Percentiles rank a stretch among this genome's conserved stretches.
These are phyloP conservation scores for Perca flavescens DNA, from an alignment of 2,113 vertebrate species.

Conservation along the genomic window DNA sequence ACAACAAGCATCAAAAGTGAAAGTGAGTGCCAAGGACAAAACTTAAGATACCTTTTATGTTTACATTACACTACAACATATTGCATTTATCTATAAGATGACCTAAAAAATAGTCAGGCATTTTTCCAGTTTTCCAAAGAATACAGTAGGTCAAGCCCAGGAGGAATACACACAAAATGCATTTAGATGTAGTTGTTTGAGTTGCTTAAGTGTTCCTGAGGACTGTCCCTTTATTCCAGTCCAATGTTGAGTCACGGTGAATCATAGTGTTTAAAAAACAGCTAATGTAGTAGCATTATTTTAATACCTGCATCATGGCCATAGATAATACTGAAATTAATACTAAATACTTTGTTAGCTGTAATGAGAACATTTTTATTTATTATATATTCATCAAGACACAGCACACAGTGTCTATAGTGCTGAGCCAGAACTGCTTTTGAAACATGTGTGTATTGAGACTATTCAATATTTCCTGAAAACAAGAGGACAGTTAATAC, in stretches of 20 bases:
- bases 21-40: neutral
- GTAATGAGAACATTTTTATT: conserved; percentile 41
- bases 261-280: neutral
- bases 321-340: conserved; percentile 15
- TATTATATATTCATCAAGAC: conserved; percentile 50
- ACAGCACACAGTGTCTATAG: conserved; percentile 37
- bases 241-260: conserved; percentile 1
- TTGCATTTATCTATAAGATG: neutral
- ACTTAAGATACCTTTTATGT: neutral
- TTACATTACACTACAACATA: neutral
- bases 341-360: conserved; percentile 14
- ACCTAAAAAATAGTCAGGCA: neutral
- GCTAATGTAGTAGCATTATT: neutral
- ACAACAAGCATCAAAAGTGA: too few relatives aligned
- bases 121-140: neutral
- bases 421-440: neutral
- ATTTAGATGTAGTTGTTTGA: neutral
- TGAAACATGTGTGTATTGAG: neutral
- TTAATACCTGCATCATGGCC: neutral
- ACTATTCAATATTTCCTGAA: conserved; percentile 1
- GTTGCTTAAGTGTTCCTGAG: neutral
- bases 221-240: neutral
- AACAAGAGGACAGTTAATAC: neutral
- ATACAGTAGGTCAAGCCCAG: neutral
- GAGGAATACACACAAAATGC: neutral